Evolutionary conservation across 2,113 vertebrate genomes (phyloP).

Genomic region (Alces alces): DNA sequence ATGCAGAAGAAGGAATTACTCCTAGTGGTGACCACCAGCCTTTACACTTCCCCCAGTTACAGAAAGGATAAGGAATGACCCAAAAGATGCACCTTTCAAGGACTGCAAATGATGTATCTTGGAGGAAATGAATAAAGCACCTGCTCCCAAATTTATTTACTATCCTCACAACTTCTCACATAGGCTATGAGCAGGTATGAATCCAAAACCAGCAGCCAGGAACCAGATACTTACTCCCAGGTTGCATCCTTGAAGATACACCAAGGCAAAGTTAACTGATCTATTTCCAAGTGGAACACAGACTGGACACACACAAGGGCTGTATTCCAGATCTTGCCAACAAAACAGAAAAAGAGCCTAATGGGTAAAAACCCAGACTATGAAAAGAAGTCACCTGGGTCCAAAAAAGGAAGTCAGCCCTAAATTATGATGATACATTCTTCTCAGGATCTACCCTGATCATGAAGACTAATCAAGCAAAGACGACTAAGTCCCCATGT

Average conservation of each 20-base stretch:
- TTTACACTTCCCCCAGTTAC: not conserved
- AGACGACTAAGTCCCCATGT: not conserved
- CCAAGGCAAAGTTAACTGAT: not conserved
- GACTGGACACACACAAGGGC: not conserved
- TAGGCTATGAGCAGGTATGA: not conserved
- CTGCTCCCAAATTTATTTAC: not conserved
- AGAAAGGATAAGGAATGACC: not conserved
- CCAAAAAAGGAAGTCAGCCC: not conserved
- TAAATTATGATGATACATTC: not conserved
- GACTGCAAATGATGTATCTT: not conserved
- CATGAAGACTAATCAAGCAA: not conserved
- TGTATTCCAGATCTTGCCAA: not conserved
- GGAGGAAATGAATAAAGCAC: not conserved
- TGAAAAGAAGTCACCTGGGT: not conserved
- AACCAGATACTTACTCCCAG: not conserved
- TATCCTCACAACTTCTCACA: not conserved
- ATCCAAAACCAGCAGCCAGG: not conserved
- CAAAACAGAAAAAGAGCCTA: not conserved
- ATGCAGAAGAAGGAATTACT: constrained; percentile 13
- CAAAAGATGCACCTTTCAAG: not conserved
- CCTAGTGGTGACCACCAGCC: not conserved
- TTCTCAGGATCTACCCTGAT: not conserved
- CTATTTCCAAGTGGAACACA: not conserved
- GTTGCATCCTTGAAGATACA: not conserved
- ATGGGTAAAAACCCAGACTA: not conserved